Base-by-base conservation (phyloP, 2,113 vertebrate genomes). In the Amblyornis subalaris region DNA sequence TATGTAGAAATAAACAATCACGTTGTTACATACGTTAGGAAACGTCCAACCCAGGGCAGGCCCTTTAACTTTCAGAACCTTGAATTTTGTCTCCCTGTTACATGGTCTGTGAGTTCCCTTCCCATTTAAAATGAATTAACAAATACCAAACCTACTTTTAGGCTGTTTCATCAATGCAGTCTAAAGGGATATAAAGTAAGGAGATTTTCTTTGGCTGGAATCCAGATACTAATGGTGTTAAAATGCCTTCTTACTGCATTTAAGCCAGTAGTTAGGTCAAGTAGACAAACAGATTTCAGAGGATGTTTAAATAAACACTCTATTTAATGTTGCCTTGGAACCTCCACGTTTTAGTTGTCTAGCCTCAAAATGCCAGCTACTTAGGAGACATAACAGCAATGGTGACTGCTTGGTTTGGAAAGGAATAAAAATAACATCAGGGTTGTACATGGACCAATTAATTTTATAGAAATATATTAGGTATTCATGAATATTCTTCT, bases 241-340 rank as follows among this genome's bases (percentile, higher is more conserved):
- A 97, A 98, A 98, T 95, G 94, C 57, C 62, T 96, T 96, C 96
- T 97, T 95, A 96, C 75, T 97, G 61, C 91, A 29, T 98, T 97
- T 96, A 97, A 98, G 94, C 95, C 95, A 95, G 94, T 91, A 94
- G 96, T 96, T 96, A 97, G 96, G 97, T 97, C 97, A 98, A 98
- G 54, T 42, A 97, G 97, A 97, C 90, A 98, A 97, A 97, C 84
- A 94, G 93, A 97, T 97, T 97, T 96, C 95, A 96, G 78, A 95
- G 62, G 81, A 96, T 93, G 92, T 97, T 98, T 98, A 98, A 98
- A 97, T 98, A 98, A 98, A 92, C 95, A 97, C 74, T 95, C 78
- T 89, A 93, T 98, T 97, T 97, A 97, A 55, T 87, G 77, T 88
- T 96, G 79, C 73, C 44, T 96, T 96, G 71, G 55, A 96, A 95